phyloP scores from a whole-genome alignment of 2,113 vertebrate genomes.

The Misgurnus anguillicaudatus region DNA sequence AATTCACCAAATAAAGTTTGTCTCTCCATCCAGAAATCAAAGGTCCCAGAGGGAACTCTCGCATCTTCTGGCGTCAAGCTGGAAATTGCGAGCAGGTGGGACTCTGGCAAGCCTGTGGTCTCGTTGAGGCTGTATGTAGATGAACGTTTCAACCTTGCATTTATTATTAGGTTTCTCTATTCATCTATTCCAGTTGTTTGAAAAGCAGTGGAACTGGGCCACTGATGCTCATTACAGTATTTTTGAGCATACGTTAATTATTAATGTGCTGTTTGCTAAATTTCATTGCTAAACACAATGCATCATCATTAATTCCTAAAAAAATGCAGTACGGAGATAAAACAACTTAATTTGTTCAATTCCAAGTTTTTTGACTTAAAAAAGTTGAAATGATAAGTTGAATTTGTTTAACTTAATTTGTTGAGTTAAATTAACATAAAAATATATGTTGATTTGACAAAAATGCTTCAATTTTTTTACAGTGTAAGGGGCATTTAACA shows the following conservation, averaged over 20 bases:
- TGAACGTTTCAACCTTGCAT: slow-evolving; percentile 34
- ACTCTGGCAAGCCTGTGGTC: slow-evolving; percentile 57
- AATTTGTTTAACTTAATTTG: too few relatives aligned
- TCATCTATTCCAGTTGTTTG: slow-evolving; percentile 64
- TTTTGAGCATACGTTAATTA: not conserved
- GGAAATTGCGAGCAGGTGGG: slow-evolving; percentile 59
- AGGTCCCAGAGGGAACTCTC: slow-evolving; percentile 36
- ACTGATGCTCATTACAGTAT: slow-evolving; percentile 60
- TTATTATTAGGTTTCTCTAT: slow-evolving; percentile 65
- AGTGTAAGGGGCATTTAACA: too few relatives aligned
- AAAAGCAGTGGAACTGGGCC: slow-evolving; percentile 61
- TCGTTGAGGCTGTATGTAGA: slow-evolving; percentile 55
- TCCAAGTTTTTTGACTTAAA: too few relatives aligned
- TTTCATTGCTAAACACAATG: not conserved
- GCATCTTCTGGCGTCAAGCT: slow-evolving; percentile 50
- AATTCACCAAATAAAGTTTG: slow-evolving; percentile 74
- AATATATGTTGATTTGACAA: too few relatives aligned
- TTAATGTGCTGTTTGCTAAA: not conserved
- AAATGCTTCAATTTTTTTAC: too few relatives aligned
- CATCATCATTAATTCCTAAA: not conserved
- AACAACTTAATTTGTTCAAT: too few relatives aligned
- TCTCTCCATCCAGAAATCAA: slow-evolving; percentile 62
- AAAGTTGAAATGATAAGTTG: too few relatives aligned
- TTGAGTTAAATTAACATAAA: too few relatives aligned
- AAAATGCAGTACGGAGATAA: too few relatives aligned